Evolutionary conservation across 2,888 invertebrate species (phyloP), one percentile per base, ranked within the genome.

Genomic region (Lacanobia wlatinum): DNA sequence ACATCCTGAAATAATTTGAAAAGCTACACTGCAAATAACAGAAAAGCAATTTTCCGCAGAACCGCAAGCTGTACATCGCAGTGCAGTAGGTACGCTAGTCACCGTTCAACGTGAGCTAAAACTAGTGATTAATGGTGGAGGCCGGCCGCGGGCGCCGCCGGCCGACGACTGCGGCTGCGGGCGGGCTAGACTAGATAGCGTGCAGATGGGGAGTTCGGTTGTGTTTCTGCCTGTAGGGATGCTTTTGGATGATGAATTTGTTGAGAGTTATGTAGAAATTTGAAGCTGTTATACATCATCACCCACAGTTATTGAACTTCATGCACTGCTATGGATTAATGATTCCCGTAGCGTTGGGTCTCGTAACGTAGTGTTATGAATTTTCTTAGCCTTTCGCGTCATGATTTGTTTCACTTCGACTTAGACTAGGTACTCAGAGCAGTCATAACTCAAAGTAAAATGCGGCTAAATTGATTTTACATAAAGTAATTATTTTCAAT

Each of bases 81-180:
- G 84, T 78, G 83, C 83, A 87, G 88, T 90, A 92, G 91, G 92
- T 84, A 84, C 72, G 73, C 82, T 76, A 87, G 83, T 78, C 87
- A 84, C 72, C 91, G 92, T 92, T 91, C 91, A 91, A 89, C 90
- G 91, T 93, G 94, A 94, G 90, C 93, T 93, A 93, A 92, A 94
- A 92, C 90, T 92, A 88, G 92, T 95, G 95, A 96, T 96, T 95
- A 95, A 96, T 96, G 94, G 89, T 90, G 78, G 87, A 87, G 43
- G 93, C 90, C 93, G 92, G 91, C 91, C 92, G 91, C 92, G 93
- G 92, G 91, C 93, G 93, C 94, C 93, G 93, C 93, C 93, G 91
- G 91, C 89, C 92, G 92, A 87, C 90, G 90, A 91, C 93, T 93
- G 92, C 91, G 92, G 91, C 84, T 63, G 84, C 84, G 76, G 76